Base-by-base conservation (phyloP, 2,888 invertebrate genomes). In the Callinectes sapidus region DNA sequence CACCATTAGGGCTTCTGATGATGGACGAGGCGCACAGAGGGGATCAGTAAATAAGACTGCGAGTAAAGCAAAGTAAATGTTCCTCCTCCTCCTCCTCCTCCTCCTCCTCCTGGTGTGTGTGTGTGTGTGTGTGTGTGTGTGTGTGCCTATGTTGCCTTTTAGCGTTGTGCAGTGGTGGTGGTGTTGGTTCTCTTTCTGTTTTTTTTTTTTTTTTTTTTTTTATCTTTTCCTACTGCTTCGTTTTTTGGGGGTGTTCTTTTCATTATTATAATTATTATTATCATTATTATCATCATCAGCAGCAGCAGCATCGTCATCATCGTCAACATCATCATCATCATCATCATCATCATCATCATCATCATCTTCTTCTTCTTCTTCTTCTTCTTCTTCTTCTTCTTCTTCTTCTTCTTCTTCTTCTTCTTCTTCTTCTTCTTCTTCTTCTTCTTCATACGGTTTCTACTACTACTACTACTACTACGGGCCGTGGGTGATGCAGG, bases 21-120 rank as follows among this genome's bases (percentile, higher is more conserved):
- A 61, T 61, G 16, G 61, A 61, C 61, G 61, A 23, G 61, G 23
- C 61, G 61, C 18, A 23, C 16, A 3, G 16, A 61, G 23, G 61
- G 61, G 61, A 23, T 61, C 18, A 48, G 48, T 48, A 48, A 48
- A 48, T 48, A 48, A 48, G 48, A 10, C 48, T 10, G 6, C 8
- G 48, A 48, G 48, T 48, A 48, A 48, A 48, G 48, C 48, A 48
- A 48, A 48, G 48, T 48, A 48, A 48, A 48, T 48, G 10, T 10
- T 48, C 48, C 48, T 48, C 2, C n/a, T n/a, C 87, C 87, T n/a
- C 87, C 39, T 42, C 35, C 42, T 87, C 87, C 87, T 42, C 55
- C 55, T 2, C 5, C 55, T 55, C 55, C 55, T 55, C 13, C 61
- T 61, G 1, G 18, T 61, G 18, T 23, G 71, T 23, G n/a, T 71